Evolutionary conservation across 2,113 vertebrate genomes (phyloP).

Genomic region (Meleagris gallopavo): DNA sequence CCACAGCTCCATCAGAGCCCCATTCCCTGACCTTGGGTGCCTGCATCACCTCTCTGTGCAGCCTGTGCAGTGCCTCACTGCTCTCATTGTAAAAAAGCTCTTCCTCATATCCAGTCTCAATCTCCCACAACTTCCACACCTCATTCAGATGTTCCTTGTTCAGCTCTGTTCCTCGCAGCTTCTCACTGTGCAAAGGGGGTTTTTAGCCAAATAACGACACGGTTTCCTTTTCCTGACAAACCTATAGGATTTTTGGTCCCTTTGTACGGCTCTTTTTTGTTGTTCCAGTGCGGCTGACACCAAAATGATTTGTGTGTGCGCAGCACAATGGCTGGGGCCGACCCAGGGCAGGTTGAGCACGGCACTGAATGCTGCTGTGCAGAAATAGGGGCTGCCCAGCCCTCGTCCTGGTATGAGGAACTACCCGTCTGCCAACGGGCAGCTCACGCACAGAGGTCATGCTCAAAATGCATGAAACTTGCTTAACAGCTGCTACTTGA

Average conservation of each 20-base stretch:
- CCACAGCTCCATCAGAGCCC: too few species aligned
- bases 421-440: not conserved
- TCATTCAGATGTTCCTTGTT: not conserved
- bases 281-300: not conserved
- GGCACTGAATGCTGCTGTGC: not conserved
- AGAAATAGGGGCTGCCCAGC: not conserved
- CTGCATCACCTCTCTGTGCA: too few species aligned
- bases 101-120: too few species aligned
- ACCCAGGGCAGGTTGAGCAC: accelerated
- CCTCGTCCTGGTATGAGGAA: not conserved
- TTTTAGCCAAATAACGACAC: not conserved
- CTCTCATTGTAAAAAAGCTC: too few species aligned
- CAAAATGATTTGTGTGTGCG: accelerated
- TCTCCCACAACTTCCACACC: accelerated
- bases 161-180: not conserved
- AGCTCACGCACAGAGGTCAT: accelerated
- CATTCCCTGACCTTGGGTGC: too few species aligned
- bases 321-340: not conserved
- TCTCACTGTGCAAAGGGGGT: not conserved
- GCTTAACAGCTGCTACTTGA: not conserved
- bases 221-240: accelerated
- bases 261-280: not conserved
- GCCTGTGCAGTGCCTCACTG: too few species aligned
- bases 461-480: not conserved
- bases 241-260: not conserved